Evolutionary conservation across 2,113 vertebrate genomes (phyloP), one percentile per base, ranked within the genome.

Genomic region (Cryptomyrus ogoouensis): DNA sequence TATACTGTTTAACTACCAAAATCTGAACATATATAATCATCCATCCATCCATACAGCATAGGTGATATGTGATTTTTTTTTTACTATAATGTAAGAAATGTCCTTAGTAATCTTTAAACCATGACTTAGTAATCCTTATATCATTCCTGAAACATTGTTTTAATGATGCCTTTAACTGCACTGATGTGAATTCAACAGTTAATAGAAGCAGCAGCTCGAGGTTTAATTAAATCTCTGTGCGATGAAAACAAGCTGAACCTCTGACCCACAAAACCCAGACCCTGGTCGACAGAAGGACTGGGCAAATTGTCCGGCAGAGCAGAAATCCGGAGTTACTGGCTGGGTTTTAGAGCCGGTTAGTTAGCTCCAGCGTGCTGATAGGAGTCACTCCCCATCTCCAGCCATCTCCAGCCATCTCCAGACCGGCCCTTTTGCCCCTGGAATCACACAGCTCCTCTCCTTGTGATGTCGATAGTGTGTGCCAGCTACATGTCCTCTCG

Each of bases 341-440:
- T 90, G 62, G 80, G 52, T 80, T 90, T 91, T 56, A 42, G 91
- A 94, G 91, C 92, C 91, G 91, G 91, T 91, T 86, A 91, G 53
- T 93, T 89, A 88, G 92, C 91, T 91, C 86, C 89, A 90, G 89
- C 89, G 88, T 88, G 91, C 91, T 88, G 91, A 94, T 93, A 92
- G 90, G 91, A 94, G 85, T 66, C 49, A 31, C 91, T 92, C 90
- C 49, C 92, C 89, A 92, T 17, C 12, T 89, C 90, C 90, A 94
- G 91, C 92, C 89, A 92, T 17, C 12, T 89, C 90, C 90, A 94
- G 91, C 90, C 91, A 93, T 94, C 86, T 27, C 49, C 85, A 31
- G 19, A 6, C 5, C 39, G 2, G 4, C 87, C 7, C 10, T 12
- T 56, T 87, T 19, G 50, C 85, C 35, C 2, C 47, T 19, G 10